Conservation (phyloP, 2,888 invertebrate genomes). For the Hedychridium roseum region DNA sequence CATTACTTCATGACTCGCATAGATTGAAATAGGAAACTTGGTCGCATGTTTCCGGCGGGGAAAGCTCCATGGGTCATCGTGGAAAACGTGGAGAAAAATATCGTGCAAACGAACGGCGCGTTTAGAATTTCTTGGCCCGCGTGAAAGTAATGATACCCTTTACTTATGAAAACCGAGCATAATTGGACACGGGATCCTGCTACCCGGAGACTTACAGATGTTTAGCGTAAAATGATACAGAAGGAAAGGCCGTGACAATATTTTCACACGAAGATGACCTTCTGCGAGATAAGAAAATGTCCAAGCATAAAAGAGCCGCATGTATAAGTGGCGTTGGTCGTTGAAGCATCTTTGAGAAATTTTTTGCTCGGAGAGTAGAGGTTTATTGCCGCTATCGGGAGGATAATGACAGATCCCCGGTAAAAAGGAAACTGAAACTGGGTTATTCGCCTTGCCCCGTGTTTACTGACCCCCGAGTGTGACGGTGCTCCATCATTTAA, state of each 20-base stretch:
- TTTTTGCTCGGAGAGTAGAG: no score
- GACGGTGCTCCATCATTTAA: constrained; percentile 57
- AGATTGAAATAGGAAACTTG: not conserved
- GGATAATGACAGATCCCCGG: constrained; percentile 37
- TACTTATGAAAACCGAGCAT: constrained; percentile 34
- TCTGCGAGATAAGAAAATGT: no score
- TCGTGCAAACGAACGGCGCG: constrained; percentile 8
- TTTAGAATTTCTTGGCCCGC: constrained; percentile 22
- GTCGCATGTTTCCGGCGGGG: not conserved
- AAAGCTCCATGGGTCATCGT: not conserved
- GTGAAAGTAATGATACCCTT: constrained; percentile 33
- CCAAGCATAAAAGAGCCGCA: no score
- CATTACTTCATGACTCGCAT: not conserved
- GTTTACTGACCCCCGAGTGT: constrained; percentile 22
- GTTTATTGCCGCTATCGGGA: constrained; percentile 15
- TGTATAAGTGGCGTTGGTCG: no score
- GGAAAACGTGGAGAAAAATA: not conserved
- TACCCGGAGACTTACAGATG: constrained; percentile 30
- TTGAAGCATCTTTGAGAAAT: no score
- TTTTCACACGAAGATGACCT: not conserved
- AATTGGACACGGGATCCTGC: constrained; percentile 40
- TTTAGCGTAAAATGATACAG: constrained; percentile 33
- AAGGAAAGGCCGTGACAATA: constrained; percentile 13
- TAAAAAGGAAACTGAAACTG: constrained; percentile 17
- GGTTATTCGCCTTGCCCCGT: constrained; percentile 21